Evolutionary conservation across 2,888 invertebrate genomes (phyloP).

Genomic region (Calameuta pallipes): DNA sequence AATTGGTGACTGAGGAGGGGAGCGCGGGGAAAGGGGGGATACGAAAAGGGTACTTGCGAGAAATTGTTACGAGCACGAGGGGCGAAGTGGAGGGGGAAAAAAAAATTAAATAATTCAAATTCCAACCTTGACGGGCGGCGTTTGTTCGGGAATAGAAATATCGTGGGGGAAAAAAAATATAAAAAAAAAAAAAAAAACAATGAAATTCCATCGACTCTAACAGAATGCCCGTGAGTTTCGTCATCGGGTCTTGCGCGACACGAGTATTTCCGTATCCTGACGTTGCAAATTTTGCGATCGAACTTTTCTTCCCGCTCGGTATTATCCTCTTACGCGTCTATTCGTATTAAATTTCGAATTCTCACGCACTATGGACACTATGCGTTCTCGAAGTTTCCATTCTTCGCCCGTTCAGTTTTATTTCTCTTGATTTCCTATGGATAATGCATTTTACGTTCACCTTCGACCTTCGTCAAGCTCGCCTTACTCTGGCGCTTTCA

Average conservation of each 20-base stretch:
- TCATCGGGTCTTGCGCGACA: not conserved
- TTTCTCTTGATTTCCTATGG: not conserved
- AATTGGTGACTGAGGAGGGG: not conserved
- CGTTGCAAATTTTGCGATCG: not conserved
- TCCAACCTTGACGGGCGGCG: not conserved
- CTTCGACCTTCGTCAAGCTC: no score
- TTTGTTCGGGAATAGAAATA: not conserved
- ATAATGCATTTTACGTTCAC: not conserved
- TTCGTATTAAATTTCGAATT: not conserved
- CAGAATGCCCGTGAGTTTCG: not conserved
- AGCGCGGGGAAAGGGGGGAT: not conserved
- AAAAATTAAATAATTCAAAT: not conserved
- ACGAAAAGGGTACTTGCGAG: not conserved
- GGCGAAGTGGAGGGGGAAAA: not conserved
- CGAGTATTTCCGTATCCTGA: not conserved
- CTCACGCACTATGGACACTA: not conserved
- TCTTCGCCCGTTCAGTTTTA: not conserved
- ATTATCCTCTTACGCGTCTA: not conserved
- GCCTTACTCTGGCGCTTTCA: no score
- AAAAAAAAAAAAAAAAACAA: not conserved
- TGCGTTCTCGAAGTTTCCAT: not conserved
- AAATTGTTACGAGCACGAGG: not conserved
- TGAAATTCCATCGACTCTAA: not conserved
- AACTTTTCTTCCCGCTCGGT: not conserved
- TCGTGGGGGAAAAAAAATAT: not conserved